phyloP scores from a whole-genome alignment of 2,113 vertebrate genomes.

The Silurus glanis region DNA sequence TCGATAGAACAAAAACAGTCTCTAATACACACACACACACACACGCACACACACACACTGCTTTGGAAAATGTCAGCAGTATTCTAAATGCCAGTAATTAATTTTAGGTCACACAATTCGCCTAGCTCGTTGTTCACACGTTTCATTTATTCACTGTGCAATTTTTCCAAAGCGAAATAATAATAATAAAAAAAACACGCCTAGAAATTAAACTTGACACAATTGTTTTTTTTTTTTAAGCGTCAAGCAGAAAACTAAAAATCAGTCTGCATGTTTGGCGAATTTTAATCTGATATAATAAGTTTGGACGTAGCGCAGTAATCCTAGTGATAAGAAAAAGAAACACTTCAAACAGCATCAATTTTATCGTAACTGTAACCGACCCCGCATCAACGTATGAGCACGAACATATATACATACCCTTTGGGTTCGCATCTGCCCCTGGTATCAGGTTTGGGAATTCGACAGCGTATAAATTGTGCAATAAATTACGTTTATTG shows the following conservation, averaged over 20 bases:
- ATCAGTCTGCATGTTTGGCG: neutral
- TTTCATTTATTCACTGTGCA: neutral
- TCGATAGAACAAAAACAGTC: neutral
- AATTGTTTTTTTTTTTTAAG: no score
- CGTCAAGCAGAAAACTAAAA: neutral
- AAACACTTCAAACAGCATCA: neutral
- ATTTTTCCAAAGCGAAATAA: neutral
- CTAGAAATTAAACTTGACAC: neutral
- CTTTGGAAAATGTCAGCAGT: slow-evolving; percentile 9
- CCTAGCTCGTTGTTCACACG: slow-evolving; percentile 19
- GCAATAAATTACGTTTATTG: neutral
- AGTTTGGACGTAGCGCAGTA: neutral
- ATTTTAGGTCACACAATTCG: slow-evolving; percentile 28
- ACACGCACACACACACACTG: neutral
- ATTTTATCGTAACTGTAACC: neutral
- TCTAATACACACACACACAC: neutral
- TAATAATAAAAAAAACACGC: neutral
- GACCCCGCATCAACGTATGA: neutral
- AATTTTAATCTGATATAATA: neutral
- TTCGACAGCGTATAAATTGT: neutral
- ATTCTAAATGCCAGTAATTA: slow-evolving; percentile 32
- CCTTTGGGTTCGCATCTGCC: neutral
- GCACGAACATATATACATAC: neutral
- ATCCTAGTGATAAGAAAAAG: neutral
- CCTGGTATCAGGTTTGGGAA: neutral